A percentile compares a stretch with the other conserved stretches of the same genome.
Evolutionary conservation across 2,113 vertebrate species (phyloP).

Genomic region (Myodes glareolus): DNA sequence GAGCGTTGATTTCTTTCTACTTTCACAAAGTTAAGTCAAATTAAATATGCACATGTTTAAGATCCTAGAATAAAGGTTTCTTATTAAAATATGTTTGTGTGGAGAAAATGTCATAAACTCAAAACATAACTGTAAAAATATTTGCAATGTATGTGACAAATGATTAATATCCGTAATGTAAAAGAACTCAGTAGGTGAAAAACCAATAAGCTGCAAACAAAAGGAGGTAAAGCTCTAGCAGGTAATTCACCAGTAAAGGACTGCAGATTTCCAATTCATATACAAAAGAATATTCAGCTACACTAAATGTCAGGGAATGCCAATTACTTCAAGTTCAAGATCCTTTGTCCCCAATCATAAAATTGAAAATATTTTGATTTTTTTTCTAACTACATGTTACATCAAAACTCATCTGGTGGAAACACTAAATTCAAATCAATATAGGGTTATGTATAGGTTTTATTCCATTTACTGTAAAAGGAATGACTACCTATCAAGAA

Average conservation of each 20-base stretch:
- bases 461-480: constrained; percentile 53
- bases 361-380: constrained; percentile 13
- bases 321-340: constrained; percentile 31
- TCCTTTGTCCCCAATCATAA: constrained; percentile 14
- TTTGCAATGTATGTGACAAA: constrained; percentile 19
- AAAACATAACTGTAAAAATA: constrained; percentile 49
- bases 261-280: constrained; percentile 22
- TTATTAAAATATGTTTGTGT: constrained; percentile 43
- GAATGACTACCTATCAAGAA: neutral
- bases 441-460: neutral
- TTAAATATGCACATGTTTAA: constrained; percentile 38
- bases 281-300: constrained; percentile 36
- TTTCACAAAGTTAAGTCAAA: constrained; percentile 11
- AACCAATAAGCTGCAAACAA: neutral
- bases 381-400: constrained; percentile 22
- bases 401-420: constrained; percentile 41
- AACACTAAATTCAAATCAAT: constrained; percentile 22
- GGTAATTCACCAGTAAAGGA: constrained; percentile 27
- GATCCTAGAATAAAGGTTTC: constrained; percentile 29
- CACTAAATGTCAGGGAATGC: constrained; percentile 26
- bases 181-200: constrained; percentile 32
- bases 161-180: neutral
- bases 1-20: constrained; percentile 7
- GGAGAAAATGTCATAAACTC: constrained; percentile 48
- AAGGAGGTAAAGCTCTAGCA: neutral